Base-by-base conservation (phyloP, 2,113 vertebrate species). In the Sebastes fasciatus region DNA sequence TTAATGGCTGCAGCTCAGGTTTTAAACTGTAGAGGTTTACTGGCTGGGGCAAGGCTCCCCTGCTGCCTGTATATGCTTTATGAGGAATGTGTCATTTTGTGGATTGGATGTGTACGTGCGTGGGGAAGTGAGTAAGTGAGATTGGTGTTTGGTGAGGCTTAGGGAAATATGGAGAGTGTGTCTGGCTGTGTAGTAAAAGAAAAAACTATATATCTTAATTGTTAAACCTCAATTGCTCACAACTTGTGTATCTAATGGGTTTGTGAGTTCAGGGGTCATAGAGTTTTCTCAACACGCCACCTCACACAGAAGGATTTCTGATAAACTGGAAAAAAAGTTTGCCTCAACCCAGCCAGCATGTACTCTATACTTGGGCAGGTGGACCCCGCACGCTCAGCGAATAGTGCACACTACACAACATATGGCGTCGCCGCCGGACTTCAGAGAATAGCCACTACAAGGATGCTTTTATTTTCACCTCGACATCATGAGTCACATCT, bases 1-100 rank as follows among this genome's bases (percentile, higher is more conserved):
- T 97, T 96, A 96, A 97, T 96, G 97, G 95, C 95, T 92, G 89
- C 95, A 94, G 96, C 96, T 96, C 94, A 94, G 94, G 82, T 95
- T 93, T 95, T 95, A 97, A 97, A 95, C 95, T 91, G 93, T 90
- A 90, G 91, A 95, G 95, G 94, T 96, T 97, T 96, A 93, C 75
- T 72, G 82, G 82, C 95, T 90, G 82, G 86, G 93, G 93, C 91
- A 93, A 88, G 91, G 92, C 95, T 95, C 92, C 74, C 80, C 51
- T 58, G 69, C 69, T 77, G 80, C 73, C 74, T 85, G 70, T 67
- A 58, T 79, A 64, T 79, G 67, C 75, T 90, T 86, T 80, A 87
- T 91, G 90, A 89, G 75, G 61, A 88, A 90, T 85, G 76, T 88
- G 72, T 83, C 51, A 60, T 67, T 87, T 71, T 80, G 63, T 79